Percentiles rank a stretch among this genome's conserved stretches.
These are phyloP conservation scores for Minunthozetes semirufus DNA, from an alignment of 2,888 invertebrate genomes.

Conservation along the genomic window DNA sequence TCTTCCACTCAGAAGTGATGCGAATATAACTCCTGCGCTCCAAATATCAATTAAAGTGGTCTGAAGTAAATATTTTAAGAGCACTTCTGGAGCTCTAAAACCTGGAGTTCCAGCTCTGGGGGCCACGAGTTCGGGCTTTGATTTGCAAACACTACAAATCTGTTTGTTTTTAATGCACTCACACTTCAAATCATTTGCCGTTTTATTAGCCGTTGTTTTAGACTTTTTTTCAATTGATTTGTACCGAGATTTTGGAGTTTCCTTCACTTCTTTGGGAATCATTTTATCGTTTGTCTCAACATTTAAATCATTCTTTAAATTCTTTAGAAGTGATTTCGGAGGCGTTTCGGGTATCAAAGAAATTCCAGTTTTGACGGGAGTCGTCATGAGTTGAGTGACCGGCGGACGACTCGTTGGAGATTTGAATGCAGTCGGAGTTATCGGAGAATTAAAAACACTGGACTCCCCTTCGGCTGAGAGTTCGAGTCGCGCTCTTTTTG, in stretches of 20 bases:
- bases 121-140: slow-evolving; percentile 58
- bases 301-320: background rate
- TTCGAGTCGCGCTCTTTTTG: background rate
- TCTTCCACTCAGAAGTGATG: slow-evolving; percentile 66
- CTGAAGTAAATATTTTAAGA: slow-evolving; percentile 70
- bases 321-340: slow-evolving; percentile 36
- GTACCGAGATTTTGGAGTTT: slow-evolving; percentile 27
- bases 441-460: slow-evolving; percentile 25
- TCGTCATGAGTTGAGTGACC: background rate
- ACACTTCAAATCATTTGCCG: slow-evolving; percentile 49
- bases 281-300: background rate
- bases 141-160: slow-evolving; percentile 62
- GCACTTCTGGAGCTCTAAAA: slow-evolving; percentile 77
- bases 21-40: slow-evolving; percentile 77
- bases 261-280: slow-evolving; percentile 27
- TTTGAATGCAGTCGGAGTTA: slow-evolving; percentile 12
- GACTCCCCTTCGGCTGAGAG: background rate
- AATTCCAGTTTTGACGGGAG: slow-evolving; percentile 25
- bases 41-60: slow-evolving; percentile 78
- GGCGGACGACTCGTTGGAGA: background rate
- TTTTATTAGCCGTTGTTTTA: slow-evolving; percentile 24
- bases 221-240: slow-evolving; percentile 20
- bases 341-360: slow-evolving; percentile 37
- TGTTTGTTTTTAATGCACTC: slow-evolving; percentile 61
- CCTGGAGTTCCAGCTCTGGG: slow-evolving; percentile 82